Base-by-base conservation (phyloP, 30 jellyfish, hydroid and myxozoan species). In the Clytia hemisphaerica region DNA sequence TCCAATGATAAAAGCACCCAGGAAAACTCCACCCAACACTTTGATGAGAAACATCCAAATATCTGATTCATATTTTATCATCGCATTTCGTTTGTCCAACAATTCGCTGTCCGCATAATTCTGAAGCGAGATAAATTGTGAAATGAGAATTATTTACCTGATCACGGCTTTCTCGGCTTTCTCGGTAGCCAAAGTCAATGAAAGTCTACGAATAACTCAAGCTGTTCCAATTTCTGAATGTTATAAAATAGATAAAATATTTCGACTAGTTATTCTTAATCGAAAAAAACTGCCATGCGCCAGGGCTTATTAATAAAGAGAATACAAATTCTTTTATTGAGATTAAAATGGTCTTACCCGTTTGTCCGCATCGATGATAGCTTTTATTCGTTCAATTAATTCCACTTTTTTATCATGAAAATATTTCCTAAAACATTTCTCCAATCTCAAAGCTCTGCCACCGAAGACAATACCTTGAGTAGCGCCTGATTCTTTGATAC, bases 401-500 rank as follows among this genome's bases (percentile, higher is more conserved):
- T 26, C 48, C 27, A 21, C 27, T 57, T 4, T 6, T 21, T 57
- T 26, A 3, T 57, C 70, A 5, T 57, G 7, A n/a, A 57, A 16
- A 57, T 57, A 57, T 30, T 26, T 30, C 19, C 70, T 25, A 26
- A 57, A n/a, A 21, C 70, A 57, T 57, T 57, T 57, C 49, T 57
- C 70, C 33, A 57, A 57, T 57, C 42, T 57, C 2, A n/a, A n/a
- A 4, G 70, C 70, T 5, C 30, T 26, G 12, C 70, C 70, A 57
- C 44, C 33, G 25, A 57, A 30, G 4, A 57, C 70, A 25, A 57
- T 45, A 7, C 70, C 70, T n/a, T 57, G 30, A 57, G 44, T 57
- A n/a, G 70, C 3, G 33, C 33, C 42, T 5, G 70, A 21, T 21
- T 57, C 70, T 30, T n/a, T 12, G 3, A 57, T 21, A 5, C 70